Evolutionary conservation across 2,888 invertebrate genomes (phyloP), one percentile per base, ranked within the genome.

Genomic region (Ypsolopha scabrella): DNA sequence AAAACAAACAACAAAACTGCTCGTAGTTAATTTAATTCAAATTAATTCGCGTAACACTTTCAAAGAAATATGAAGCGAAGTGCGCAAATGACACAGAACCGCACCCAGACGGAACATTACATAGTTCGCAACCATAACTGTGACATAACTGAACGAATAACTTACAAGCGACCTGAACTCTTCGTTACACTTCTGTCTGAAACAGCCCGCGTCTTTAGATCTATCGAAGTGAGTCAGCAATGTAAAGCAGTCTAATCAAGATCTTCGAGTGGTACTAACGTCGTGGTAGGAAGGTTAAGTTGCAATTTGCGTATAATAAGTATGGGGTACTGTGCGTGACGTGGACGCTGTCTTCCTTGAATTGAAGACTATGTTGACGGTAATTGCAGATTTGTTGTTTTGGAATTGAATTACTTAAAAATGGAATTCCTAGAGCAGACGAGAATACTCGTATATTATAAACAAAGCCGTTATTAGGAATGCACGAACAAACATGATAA

Each of bases 71-170:
- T 44, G 24, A 56, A 54, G 51, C 47, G 51, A 48, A 24, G 24
- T 24, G 24, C 24, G 54, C 55, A 54, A 57, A 59, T 55, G 65
- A 61, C 71, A 68, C 65, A 60, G 61, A 74, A 71, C 68, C 62
- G 61, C 76, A 79, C 62, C 69, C 69, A 71, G 63, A 68, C 70
- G 75, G 72, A 76, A 79, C 78, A 80, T 76, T 68, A 68, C 67
- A 57, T 66, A 62, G 49, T 48, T 48, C 43, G 44, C 48, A 62
- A 61, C 59, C 63, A 66, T 63, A 60, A 69, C 72, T 65, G 67
- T 77, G 77, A 76, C 75, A 75, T 79, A 75, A 82, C 65, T 54
- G 63, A 62, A 66, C 57, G 54, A 58, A 7, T 37, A 47, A 13
- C 43, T 1, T 39, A 33, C 33, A 13, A 37, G 37, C 35, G 46